phyloP scores from a whole-genome alignment of 1,140 invertebrate genomes.

The Scaptomyza montana region DNA sequence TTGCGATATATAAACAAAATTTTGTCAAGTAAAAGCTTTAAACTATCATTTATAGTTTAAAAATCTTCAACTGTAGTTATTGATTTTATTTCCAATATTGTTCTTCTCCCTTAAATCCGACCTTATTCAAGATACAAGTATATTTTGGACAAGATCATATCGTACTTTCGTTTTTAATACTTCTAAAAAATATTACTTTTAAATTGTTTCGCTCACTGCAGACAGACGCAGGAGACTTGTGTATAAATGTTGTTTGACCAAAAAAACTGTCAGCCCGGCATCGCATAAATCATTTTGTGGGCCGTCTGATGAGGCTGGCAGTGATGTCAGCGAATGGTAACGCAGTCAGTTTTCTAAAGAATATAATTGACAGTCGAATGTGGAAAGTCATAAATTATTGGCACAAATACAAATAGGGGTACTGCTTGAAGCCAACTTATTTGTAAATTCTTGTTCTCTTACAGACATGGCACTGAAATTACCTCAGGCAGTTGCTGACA shows the following conservation, averaged over 20 bases:
- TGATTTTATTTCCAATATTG: too few relatives aligned
- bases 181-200: too few relatives aligned
- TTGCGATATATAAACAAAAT: too few relatives aligned
- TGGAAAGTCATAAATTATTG: slow-evolving; percentile 78
- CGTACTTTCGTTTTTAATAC: too few relatives aligned
- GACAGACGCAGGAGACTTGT: slow-evolving; percentile 22
- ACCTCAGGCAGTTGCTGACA: slow-evolving; percentile 28
- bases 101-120: too few relatives aligned
- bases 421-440: slow-evolving; percentile 28
- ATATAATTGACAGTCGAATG: slow-evolving; percentile 79
- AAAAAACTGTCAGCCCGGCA: slow-evolving; percentile 54
- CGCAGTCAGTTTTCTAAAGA: slow-evolving; percentile 76
- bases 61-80: too few relatives aligned
- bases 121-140: too few relatives aligned
- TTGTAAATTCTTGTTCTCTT: slow-evolving; percentile 34
- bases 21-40: too few relatives aligned
- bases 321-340: slow-evolving; percentile 65
- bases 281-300: slow-evolving; percentile 68
- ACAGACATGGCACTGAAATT: slow-evolving; percentile 29
- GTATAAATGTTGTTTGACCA: slow-evolving; percentile 42
- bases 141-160: too few relatives aligned
- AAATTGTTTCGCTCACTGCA: background rate
- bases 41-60: too few relatives aligned
- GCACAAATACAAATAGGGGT: slow-evolving; percentile 8
- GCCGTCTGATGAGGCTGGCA: slow-evolving; percentile 30